phyloP scores from a whole-genome alignment of 2,888 invertebrate species.

The Zeuzera pyrina region DNA sequence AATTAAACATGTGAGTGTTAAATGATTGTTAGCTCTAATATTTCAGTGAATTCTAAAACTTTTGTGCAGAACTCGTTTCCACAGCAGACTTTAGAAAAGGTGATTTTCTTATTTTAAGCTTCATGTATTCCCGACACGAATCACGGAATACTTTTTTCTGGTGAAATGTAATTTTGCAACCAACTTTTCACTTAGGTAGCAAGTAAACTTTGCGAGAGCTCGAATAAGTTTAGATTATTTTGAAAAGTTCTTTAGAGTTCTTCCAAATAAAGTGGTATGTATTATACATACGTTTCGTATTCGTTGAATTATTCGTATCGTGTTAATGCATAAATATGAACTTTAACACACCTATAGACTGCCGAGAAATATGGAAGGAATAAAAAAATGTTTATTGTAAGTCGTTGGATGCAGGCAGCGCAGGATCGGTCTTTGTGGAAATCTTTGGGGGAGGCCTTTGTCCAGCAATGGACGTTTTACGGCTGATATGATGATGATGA shows the following conservation, averaged over 20 bases:
- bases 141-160: conserved; percentile 26
- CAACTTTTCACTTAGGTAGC: conserved; percentile 59
- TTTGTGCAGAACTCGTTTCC: no score
- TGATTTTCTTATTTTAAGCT: conserved; percentile 50
- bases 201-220: conserved; percentile 34
- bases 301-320: background rate
- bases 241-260: conserved; percentile 47
- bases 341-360: conserved; percentile 1
- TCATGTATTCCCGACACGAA: conserved; percentile 53
- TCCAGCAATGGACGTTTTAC: no score
- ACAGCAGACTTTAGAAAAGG: no score
- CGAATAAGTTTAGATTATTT: conserved; percentile 46
- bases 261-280: conserved; percentile 47
- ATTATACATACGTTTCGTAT: no score
- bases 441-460: no score
- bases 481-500: no score
- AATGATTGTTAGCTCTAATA: no score
- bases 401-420: no score
- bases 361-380: conserved; percentile 14
- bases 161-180: conserved; percentile 46
- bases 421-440: no score
- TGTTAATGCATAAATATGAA: background rate
- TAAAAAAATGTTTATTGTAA: no score
- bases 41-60: no score
- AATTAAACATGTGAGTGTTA: no score